Evolutionary conservation across 1,140 invertebrate species (phyloP), one percentile per base, ranked within the genome.

Genomic region (Bombus fervidus): DNA sequence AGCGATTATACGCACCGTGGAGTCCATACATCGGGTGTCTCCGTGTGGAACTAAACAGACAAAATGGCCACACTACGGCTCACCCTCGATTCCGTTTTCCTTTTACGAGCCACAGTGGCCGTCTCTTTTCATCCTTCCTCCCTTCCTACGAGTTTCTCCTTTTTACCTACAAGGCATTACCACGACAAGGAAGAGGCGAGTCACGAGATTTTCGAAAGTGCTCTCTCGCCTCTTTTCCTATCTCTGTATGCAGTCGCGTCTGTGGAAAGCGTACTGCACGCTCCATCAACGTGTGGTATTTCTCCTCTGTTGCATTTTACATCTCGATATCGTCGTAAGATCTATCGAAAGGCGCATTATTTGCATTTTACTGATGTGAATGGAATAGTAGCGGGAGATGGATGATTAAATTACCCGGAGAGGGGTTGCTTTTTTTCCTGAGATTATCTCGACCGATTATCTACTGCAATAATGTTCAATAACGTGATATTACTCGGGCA

Each of bases 1-100:
- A 94, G 93, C 94, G 93, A 94, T 94, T 94, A 94, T 92, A 94
- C 93, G 94, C 91, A 83, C 91, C 91, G 90, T 37, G 88, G 92
- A 90, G 64, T 76, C 93, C 93, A 93, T 94, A 94, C 91, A 94
- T 91, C 91, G 91, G 78, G 90, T 93, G 87, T 91, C 92, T 91
- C 92, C 93, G 91, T 88, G 90, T 92, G 93, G 94, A 94, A 94
- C 91, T 94, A 94, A 94, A 91, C 92, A 91, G 92, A 91, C 93
- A 93, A 94, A 94, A 94, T 94, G 93, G 93, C 93, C 89, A 93
- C 87, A 92, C 91, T 93, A 84, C 79, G 87, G 83, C 91, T 93
- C 92, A 93, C 91, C 91, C 92, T 89, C 89, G 90, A 90, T 87
- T 89, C 91, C 86, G 87, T 91, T 91, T 88, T 83, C 88, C 90